These are phyloP conservation scores for Drosophila seclusa DNA, from an alignment of 2,888 invertebrate genomes.

Conservation along the genomic window DNA sequence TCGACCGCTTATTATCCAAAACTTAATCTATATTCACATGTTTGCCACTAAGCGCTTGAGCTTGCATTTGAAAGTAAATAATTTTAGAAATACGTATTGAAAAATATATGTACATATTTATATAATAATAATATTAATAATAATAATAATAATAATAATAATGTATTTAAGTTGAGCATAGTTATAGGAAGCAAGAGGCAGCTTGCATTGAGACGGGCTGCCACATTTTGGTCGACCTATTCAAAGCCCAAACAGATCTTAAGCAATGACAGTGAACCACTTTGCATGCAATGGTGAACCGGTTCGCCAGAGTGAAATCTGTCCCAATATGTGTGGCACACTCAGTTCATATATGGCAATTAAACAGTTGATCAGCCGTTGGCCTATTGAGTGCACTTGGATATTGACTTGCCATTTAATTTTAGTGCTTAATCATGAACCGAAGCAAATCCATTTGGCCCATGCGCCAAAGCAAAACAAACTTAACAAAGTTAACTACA, in stretches of 20 bases:
- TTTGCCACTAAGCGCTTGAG: background rate
- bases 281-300: background rate
- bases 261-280: background rate
- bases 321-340: background rate
- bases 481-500: constrained; percentile 76
- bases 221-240: background rate
- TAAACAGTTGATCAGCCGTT: constrained; percentile 6
- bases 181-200: background rate
- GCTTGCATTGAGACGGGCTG: background rate
- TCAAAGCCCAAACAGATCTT: background rate
- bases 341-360: background rate
- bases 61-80: background rate
- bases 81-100: background rate
- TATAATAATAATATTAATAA: background rate
- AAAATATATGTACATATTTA: background rate
- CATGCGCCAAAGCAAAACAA: constrained; percentile 56
- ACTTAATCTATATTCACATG: constrained; percentile 38
- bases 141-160: background rate
- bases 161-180: background rate
- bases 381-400: constrained; percentile 13
- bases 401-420: constrained; percentile 24
- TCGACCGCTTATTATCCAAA: constrained; percentile 5
- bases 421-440: constrained; percentile 46
- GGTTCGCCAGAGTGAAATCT: background rate
- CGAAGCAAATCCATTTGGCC: constrained; percentile 24